These are phyloP conservation scores for Pemphredon lugubris DNA, from an alignment of 2,888 invertebrate genomes.

Conservation along the genomic window DNA sequence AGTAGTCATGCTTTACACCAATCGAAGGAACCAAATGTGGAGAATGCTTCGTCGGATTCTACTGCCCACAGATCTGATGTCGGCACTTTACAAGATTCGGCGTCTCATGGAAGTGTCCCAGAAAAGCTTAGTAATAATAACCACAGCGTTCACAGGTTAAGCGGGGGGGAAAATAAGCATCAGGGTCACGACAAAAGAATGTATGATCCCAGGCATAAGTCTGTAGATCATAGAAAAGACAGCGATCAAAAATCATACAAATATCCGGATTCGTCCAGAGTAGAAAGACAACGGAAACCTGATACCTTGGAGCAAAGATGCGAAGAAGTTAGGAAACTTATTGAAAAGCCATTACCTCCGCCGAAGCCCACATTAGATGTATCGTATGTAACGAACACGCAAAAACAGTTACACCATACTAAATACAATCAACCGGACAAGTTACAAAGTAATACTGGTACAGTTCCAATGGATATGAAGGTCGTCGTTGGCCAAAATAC, in stretches of 20 bases:
- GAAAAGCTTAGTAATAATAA: constrained; percentile 73
- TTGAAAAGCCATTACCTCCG: constrained; percentile 73
- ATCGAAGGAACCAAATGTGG: constrained; percentile 52
- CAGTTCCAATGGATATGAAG: constrained; percentile 43
- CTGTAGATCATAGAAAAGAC: constrained; percentile 67
- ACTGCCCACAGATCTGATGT: constrained; percentile 39
- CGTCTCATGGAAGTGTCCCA: constrained; percentile 53
- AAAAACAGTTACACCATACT: constrained; percentile 74
- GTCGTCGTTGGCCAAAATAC: constrained; percentile 41
- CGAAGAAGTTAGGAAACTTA: constrained; percentile 76
- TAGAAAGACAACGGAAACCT: constrained; percentile 67
- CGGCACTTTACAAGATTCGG: constrained; percentile 48
- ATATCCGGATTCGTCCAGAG: constrained; percentile 64
- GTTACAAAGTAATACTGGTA: constrained; percentile 34
- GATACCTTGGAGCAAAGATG: constrained; percentile 73
- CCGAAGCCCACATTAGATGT: constrained; percentile 72
- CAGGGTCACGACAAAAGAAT: constrained; percentile 68
- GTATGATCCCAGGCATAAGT: constrained; percentile 73
- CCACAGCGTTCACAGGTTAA: constrained; percentile 62
- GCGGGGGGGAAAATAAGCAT: constrained; percentile 61
- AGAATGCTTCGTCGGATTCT: constrained; percentile 44
- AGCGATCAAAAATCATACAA: constrained; percentile 72
- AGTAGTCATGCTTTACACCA: constrained; percentile 53
- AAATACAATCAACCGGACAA: constrained; percentile 67
- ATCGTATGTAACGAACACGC: constrained; percentile 70